These are phyloP conservation scores for Thalpophila matura DNA, from an alignment of 2,888 invertebrate species.

Conservation along the genomic window DNA sequence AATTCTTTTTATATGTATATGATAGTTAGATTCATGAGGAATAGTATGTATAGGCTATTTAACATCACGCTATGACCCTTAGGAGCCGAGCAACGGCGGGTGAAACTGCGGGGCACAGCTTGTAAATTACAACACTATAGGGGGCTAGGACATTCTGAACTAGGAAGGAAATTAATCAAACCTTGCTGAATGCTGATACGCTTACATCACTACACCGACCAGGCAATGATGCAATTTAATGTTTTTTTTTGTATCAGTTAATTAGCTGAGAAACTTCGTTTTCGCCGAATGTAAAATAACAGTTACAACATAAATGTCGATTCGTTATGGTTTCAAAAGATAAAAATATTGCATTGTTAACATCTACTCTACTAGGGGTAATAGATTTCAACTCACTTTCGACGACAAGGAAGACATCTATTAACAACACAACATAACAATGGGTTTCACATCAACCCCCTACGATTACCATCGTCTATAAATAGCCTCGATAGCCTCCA, in stretches of 20 bases:
- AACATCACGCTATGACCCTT: no score
- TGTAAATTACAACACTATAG: not conserved
- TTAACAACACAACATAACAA: conserved; percentile 16
- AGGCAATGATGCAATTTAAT: conserved; percentile 12
- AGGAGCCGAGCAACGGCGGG: no score
- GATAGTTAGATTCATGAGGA: no score
- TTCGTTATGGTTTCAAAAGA: conserved; percentile 6
- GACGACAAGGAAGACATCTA: not conserved
- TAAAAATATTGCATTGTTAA: not conserved
- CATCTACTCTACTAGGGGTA: not conserved
- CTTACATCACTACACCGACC: not conserved
- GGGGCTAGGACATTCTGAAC: not conserved
- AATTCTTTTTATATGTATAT: no score
- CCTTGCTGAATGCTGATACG: not conserved
- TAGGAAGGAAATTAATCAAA: not conserved
- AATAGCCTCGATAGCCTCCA: conserved; percentile 34
- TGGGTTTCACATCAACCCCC: conserved; percentile 25
- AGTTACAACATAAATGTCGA: conserved; percentile 1
- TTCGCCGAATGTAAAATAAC: no score
- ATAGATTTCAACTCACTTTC: not conserved
- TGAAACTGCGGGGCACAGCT: no score
- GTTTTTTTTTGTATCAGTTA: no score
- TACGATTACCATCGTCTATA: conserved; percentile 31
- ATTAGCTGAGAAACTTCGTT: no score
- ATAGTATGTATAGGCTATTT: no score